Base-by-base conservation (phyloP, 2,888 invertebrate genomes). In the Branchellion lobata region DNA sequence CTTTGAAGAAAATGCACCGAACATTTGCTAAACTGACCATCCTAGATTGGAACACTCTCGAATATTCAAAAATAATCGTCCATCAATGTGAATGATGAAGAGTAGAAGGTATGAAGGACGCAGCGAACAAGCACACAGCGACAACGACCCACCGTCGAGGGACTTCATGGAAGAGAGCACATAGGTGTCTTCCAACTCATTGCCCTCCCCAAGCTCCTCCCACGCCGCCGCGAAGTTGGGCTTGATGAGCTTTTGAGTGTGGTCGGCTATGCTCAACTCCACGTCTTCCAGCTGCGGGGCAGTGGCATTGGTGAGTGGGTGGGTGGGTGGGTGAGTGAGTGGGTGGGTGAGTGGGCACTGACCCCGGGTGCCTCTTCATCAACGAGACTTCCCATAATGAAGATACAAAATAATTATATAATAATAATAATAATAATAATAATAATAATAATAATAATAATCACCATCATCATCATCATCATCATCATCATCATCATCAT, bases 161-260 rank as follows among this genome's bases (percentile, higher is more conserved):
- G 92, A 92, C 81, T 90, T 91, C 83, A 94, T 92, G 1, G 92
- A 91, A 0, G 94, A 92, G 27, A 99, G 89, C 0, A 93, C 93
- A 86, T 94, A 99, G 0, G 97, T 97, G 84, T 98, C 97, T 84
- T 94, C 94, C 11, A 93, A 90, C 89, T 95, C 95, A 84, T 89
- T 88, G 47, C 87, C 87, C 1, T 88, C 87, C 0, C 91, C 90
- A 0, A 92, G 91, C 61, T 92, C 90, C 78, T 93, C 93, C 93
- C 94, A 94, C n/a, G 92, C 91, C 1, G 91, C 91, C 21, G 90
- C 91, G 89, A 93, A 94, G 87, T 93, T 92, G 36, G 91, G 91
- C 85, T 93, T 92, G 84, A 91, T 91, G 29, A 92, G 90, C 84
- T 91, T 91, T 86, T 93, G 92, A 83, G 95, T 92, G 88, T 94